A percentile compares a stretch with the other conserved stretches of the same genome.
These are phyloP conservation scores for Eleutherodactylus coqui DNA, from an alignment of 2,797 vertebrate species.

Conservation along the genomic window DNA sequence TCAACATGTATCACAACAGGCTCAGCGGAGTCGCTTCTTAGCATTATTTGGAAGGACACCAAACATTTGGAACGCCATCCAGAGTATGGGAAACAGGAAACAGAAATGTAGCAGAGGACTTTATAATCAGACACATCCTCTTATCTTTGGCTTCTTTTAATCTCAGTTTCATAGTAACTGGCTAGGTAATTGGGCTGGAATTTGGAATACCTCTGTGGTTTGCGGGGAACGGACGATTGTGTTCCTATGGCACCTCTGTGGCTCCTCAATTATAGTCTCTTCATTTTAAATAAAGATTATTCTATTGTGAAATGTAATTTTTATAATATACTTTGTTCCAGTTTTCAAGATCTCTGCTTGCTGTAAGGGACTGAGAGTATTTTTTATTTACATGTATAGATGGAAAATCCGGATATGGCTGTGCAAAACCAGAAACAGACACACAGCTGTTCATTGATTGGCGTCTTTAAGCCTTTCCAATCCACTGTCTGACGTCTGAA, in stretches of 20 bases:
- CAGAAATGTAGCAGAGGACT: conserved; percentile 7
- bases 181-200: not conserved
- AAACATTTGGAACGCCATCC: conserved; percentile 28
- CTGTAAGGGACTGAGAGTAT: no score
- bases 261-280: no score
- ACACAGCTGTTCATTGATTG: not conserved
- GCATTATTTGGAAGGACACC: conserved; percentile 49
- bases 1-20: conserved; percentile 40
- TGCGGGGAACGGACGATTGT: not conserved
- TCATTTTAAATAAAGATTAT: no score
- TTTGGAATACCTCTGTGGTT: not conserved
- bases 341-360: no score
- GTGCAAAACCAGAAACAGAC: not conserved
- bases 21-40: conserved; percentile 13
- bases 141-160: conserved; percentile 1
- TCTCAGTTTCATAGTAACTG: not conserved
- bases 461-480: no score
- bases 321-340: no score
- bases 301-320: no score
- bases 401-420: no score
- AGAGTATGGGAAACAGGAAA: conserved; percentile 63
- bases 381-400: no score
- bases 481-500: no score
- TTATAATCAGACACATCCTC: not conserved
- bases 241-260: no score